A percentile compares a stretch with the other conserved stretches of the same genome.
Evolutionary conservation across 1,140 invertebrate species (phyloP).

Genomic region (Bombus sibiricus): DNA sequence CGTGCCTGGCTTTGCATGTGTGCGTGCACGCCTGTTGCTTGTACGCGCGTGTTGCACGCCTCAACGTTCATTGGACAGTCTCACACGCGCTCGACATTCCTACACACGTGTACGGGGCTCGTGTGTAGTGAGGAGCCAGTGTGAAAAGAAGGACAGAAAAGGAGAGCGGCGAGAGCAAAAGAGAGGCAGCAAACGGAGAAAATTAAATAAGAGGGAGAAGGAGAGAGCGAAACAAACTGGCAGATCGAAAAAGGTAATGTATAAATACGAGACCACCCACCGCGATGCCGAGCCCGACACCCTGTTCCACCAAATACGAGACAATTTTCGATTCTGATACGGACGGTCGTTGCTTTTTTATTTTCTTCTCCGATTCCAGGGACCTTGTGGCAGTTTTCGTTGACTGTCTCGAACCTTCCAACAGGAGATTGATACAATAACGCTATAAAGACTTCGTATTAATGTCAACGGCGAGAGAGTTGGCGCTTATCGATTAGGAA

Average conservation of each 20-base stretch:
- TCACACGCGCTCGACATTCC: conserved; percentile 2
- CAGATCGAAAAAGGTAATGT: conserved; percentile 74
- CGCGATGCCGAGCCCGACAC: conserved; percentile 57
- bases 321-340: conserved; percentile 46
- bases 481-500: neutral
- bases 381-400: neutral
- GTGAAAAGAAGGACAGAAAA: conserved; percentile 26
- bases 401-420: neutral
- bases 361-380: neutral
- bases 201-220: conserved; percentile 37
- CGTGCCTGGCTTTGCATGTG: neutral
- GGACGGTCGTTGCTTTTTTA: neutral
- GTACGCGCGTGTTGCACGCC: neutral
- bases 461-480: neutral
- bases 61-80: neutral
- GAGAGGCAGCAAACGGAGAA: conserved; percentile 20
- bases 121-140: neutral
- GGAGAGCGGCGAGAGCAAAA: neutral
- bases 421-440: neutral
- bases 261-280: conserved; percentile 77
- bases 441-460: neutral
- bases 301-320: conserved; percentile 49
- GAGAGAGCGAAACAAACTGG: conserved; percentile 55
- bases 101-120: neutral
- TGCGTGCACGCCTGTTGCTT: conserved; percentile 20